These are phyloP conservation scores for Calliphora vomitoria DNA, from an alignment of 2,888 invertebrate genomes.

Conservation along the genomic window DNA sequence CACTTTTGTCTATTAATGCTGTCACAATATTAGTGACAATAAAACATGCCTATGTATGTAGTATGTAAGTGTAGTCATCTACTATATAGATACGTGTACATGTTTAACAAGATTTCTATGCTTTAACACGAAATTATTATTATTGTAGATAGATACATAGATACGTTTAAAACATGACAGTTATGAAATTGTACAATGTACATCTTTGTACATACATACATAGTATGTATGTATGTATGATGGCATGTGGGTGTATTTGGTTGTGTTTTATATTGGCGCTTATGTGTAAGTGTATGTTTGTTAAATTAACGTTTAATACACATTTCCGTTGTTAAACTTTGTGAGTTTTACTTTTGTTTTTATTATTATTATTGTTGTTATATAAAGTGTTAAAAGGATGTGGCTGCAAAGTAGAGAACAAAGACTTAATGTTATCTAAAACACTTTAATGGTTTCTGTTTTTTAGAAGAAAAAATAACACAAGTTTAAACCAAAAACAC, in stretches of 20 bases:
- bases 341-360: not conserved
- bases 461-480: too few relatives aligned
- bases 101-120: not conserved
- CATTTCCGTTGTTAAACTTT: conserved; percentile 7
- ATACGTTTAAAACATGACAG: not conserved
- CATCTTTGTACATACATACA: not conserved
- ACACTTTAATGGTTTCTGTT: not conserved
- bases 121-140: conserved; percentile 37
- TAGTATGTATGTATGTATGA: not conserved
- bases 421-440: not conserved
- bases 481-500: too few relatives aligned
- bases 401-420: not conserved
- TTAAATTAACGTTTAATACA: conserved; percentile 23
- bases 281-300: not conserved
- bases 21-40: conserved; percentile 7
- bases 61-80: not conserved
- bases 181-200: conserved; percentile 1
- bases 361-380: not conserved
- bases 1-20: conserved; percentile 4
- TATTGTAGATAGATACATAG: not conserved
- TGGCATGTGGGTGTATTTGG: not conserved
- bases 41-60: not conserved
- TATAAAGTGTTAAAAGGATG: not conserved
- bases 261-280: not conserved
- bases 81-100: not conserved